These are phyloP conservation scores for Rallus limicola DNA, from an alignment of 2,113 vertebrate genomes.

Conservation along the genomic window DNA sequence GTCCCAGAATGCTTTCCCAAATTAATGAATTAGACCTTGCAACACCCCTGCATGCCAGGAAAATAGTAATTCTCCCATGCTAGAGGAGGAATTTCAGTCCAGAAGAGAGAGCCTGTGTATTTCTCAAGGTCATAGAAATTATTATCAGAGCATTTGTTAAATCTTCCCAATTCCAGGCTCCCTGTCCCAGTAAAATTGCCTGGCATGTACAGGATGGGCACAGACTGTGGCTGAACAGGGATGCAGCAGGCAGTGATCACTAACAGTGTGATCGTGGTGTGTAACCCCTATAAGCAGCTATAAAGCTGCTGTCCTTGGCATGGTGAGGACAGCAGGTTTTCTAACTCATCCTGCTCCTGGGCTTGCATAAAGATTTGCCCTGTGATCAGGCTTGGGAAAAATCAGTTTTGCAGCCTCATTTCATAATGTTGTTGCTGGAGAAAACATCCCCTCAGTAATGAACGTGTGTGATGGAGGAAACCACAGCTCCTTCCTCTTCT, in stretches of 20 bases:
- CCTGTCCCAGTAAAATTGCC: background rate
- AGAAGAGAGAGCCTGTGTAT: background rate
- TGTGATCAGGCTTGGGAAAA: rapidly evolving
- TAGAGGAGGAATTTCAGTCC: background rate
- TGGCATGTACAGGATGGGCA: background rate
- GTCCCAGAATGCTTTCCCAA: background rate
- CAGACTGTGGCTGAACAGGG: background rate
- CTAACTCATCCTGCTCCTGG: rapidly evolving
- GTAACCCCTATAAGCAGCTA: rapidly evolving
- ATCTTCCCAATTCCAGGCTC: background rate
- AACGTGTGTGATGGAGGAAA: background rate
- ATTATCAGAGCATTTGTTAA: background rate
- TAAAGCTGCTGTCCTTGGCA: background rate
- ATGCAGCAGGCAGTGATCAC: background rate
- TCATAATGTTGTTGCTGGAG: background rate
- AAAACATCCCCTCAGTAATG: background rate
- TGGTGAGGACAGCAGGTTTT: rapidly evolving
- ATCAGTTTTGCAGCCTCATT: background rate
- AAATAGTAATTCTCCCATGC: background rate
- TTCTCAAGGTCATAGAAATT: background rate
- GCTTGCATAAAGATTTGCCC: background rate
- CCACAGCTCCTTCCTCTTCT: background rate
- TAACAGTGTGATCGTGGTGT: rapidly evolving
- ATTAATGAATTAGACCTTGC: background rate
- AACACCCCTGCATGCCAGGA: background rate